Conservation (phyloP, 1,140 invertebrate genomes). For the Plutomurus gul region DNA sequence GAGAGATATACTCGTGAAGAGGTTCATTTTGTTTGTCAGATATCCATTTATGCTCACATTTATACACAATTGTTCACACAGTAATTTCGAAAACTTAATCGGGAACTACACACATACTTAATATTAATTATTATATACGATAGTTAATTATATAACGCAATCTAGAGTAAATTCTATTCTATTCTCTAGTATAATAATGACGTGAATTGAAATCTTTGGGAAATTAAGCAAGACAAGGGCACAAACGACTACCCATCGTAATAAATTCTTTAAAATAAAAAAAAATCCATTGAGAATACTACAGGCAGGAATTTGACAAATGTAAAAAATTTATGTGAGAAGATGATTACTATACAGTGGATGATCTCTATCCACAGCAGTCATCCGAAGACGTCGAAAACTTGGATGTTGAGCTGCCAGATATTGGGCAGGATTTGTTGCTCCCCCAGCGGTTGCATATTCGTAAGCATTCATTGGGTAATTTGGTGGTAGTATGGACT, state of each 20-base stretch:
- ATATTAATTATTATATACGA: not conserved
- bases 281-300: slow-evolving; percentile 13
- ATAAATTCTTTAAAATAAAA: not conserved
- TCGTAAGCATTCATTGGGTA: slow-evolving; percentile 51
- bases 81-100: too few relatives aligned
- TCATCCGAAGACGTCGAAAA: slow-evolving; percentile 50
- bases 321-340: slow-evolving; percentile 44
- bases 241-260: not conserved
- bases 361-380: slow-evolving; percentile 50
- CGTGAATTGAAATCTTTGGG: slow-evolving; percentile 26
- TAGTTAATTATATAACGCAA: not conserved
- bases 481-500: slow-evolving; percentile 44
- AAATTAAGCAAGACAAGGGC: slow-evolving; percentile 13
- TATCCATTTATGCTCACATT: slow-evolving; percentile 17
- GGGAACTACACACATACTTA: not conserved
- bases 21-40: too few relatives aligned
- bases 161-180: not conserved
- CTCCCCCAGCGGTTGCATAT: slow-evolving; percentile 35
- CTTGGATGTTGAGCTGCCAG: slow-evolving; percentile 48
- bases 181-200: not conserved
- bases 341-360: slow-evolving; percentile 54
- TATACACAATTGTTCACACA: not conserved
- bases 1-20: not conserved
- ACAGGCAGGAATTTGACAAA: slow-evolving; percentile 26
- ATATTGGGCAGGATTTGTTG: slow-evolving; percentile 33